Conservation (phyloP, 1,140 invertebrate species). For the Penaeus japonicus region DNA sequence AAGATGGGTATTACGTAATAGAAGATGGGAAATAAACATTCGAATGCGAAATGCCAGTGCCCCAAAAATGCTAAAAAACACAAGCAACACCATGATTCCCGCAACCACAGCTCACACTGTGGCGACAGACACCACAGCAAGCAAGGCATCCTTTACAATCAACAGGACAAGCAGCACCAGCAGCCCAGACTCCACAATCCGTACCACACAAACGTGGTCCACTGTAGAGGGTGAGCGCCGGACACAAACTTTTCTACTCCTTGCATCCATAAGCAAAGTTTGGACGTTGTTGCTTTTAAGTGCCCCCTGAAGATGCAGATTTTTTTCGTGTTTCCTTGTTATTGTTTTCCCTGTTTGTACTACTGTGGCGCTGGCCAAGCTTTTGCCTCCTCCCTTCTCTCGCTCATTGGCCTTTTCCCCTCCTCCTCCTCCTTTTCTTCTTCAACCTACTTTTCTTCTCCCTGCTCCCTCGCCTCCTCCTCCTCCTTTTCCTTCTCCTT, state of each 20-base stretch:
- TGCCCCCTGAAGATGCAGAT: too few relatives aligned
- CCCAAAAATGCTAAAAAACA: neutral
- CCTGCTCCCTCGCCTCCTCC: neutral
- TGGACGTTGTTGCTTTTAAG: too few relatives aligned
- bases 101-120: neutral
- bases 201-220: constrained; percentile 10
- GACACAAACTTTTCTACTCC: too few relatives aligned
- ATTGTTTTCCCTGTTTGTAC: too few relatives aligned
- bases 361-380: neutral
- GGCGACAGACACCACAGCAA: neutral
- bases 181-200: neutral
- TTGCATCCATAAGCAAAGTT: too few relatives aligned
- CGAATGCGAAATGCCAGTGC: constrained; percentile 16
- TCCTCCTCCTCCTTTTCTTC: neutral
- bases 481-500: neutral
- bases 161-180: neutral
- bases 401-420: neutral
- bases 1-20: constrained; percentile 14
- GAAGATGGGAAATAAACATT: constrained; percentile 23
- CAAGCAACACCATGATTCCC: neutral
- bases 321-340: too few relatives aligned
- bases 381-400: neutral
- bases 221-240: neutral
- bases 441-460: neutral
- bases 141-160: too few relatives aligned